phyloP scores from a whole-genome alignment of 2,888 invertebrate species.

The Mimachlamys varia region DNA sequence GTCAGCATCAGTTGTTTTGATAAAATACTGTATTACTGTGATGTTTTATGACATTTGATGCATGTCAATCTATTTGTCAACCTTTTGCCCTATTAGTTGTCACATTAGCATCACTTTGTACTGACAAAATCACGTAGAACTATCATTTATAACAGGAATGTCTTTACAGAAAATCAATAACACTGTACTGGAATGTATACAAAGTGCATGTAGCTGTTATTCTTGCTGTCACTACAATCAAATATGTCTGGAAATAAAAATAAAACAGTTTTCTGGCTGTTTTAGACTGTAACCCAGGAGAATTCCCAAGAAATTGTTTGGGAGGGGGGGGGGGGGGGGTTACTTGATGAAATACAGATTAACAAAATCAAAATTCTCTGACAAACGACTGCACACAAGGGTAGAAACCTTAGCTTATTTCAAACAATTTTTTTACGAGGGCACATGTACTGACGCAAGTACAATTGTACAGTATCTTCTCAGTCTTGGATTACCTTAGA shows the following conservation, averaged over 20 bases:
- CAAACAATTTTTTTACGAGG: no score
- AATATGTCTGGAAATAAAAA: neutral
- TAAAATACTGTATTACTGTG: neutral
- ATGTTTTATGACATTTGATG: neutral
- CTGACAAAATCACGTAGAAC: neutral
- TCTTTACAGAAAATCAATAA: neutral
- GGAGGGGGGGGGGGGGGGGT: no score
- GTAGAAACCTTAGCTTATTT: no score
- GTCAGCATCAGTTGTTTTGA: neutral
- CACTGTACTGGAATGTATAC: no score
- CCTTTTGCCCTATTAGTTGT: neutral
- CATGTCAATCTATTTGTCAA: neutral
- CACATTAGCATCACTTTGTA: neutral
- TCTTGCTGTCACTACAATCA: neutral
- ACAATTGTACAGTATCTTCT: no score
- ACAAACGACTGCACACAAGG: no score
- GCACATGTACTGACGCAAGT: no score
- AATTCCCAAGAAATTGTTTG: no score
- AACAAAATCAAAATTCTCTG: no score
- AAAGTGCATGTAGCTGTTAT: no score
- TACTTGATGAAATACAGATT: no score
- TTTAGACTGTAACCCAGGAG: neutral
- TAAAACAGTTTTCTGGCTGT: neutral
- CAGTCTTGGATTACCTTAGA: no score
- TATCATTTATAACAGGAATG: neutral